These are phyloP conservation scores for Myiozetetes cayanensis DNA, from an alignment of 2,113 vertebrate genomes.

Conservation along the genomic window DNA sequence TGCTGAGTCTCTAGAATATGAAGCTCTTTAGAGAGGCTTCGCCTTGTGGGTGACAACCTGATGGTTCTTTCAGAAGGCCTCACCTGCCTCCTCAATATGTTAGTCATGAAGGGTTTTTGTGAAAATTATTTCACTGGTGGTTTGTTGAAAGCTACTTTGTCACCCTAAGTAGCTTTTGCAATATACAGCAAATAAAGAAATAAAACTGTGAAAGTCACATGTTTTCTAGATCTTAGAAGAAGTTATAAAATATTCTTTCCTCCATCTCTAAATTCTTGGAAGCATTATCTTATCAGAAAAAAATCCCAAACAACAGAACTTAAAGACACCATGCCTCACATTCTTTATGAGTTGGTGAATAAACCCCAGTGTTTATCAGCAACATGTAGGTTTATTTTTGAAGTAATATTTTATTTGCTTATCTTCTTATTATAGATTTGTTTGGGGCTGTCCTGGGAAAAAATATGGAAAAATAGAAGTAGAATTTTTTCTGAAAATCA, in stretches of 20 bases:
- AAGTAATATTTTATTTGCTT: not conserved
- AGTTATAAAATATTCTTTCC: not conserved
- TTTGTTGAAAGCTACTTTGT: not conserved
- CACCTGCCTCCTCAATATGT: not conserved
- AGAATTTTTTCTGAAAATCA: not conserved
- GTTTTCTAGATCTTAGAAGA: not conserved
- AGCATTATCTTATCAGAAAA: not conserved
- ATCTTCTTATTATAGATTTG: not conserved
- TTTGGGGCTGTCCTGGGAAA: not conserved
- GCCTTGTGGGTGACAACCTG: not conserved
- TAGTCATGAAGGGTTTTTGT: not conserved
- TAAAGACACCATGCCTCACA: not conserved
- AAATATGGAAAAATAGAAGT: not conserved
- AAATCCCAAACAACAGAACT: not conserved
- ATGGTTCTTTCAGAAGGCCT: not conserved
- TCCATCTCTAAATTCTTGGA: not conserved
- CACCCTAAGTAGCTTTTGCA: not conserved
- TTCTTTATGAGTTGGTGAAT: not conserved
- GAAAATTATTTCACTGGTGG: not conserved
- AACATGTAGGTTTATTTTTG: not conserved
- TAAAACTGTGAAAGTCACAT: not conserved
- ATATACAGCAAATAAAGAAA: not conserved
- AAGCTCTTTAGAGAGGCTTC: not conserved
- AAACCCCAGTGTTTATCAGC: not conserved
- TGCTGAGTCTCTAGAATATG: not conserved